Evolutionary conservation across 1,140 invertebrate species (phyloP), one percentile per base, ranked within the genome.

Genomic region (Leguminivora glycinivorella): DNA sequence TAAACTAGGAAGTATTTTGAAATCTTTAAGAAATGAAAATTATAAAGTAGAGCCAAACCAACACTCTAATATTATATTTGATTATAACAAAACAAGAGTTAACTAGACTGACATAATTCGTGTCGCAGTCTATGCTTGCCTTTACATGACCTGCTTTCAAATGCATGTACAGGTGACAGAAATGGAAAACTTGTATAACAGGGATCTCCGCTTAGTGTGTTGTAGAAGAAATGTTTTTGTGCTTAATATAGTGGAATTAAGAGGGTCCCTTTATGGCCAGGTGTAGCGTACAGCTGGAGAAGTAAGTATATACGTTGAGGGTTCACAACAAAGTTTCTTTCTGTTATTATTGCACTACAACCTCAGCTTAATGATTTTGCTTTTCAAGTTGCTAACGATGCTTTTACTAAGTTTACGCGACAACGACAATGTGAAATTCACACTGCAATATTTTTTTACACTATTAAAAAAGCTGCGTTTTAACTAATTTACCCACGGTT

Each of bases 261-360:
- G 82, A 85, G 82, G 81, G 72, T 74, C 78, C 80, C 70, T 71
- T 74, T 74, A 71, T 74, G 76, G 75, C 72, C 74, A 75, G 77
- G 73, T 80, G 78, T 63, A 63, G 58, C 58, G 2, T 17, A 34
- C 58, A 29, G 24, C 58, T 29, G 76, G 69, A 71, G 60, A 72
- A 73, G 86, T 89, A 86, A 88, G 87, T 89, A 89, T 81, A 87
- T 84, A 76, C 82, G 76, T 86, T 87, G 79, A 85, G 85, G 85
- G 87, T 77, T 83, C 83, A 88, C 82, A 74, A 83, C 69, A 77
- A 63, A 63, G n/a, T 63, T 63, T 63, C 17, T 29, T 63, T 63
- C 58, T 63, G 58, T 63, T 25, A 60, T 29, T 63, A 63, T 31
- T 10, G 58, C 26, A 63, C 58, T 63, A 63, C 58, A 31, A 63